Conservation (phyloP, 2,113 vertebrate species). For the Oenanthe oenanthe region DNA sequence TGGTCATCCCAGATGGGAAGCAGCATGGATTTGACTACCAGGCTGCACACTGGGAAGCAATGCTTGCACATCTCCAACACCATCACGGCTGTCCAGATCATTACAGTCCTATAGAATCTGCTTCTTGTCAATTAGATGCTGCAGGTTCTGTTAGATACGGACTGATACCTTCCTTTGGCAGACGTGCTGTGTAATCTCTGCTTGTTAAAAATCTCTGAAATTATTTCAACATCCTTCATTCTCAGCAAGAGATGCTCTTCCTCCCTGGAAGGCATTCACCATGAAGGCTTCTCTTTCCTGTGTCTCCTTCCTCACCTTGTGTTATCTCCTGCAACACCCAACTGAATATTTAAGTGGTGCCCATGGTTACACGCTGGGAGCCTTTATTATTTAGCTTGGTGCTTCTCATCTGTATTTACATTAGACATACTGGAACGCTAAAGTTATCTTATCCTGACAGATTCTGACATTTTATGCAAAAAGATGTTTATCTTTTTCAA, state of each 20-base stretch:
- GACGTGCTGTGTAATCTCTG: neutral
- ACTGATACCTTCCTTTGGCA: neutral
- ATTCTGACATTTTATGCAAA: neutral
- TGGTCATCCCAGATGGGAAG: neutral
- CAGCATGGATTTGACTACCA: neutral
- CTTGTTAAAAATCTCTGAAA: neutral
- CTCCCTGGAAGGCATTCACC: neutral
- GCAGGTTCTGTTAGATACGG: neutral
- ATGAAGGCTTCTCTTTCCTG: neutral
- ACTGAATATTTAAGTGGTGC: neutral
- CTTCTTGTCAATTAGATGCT: neutral
- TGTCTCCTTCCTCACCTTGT: neutral
- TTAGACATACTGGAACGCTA: neutral
- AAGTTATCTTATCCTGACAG: neutral
- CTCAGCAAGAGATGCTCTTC: neutral
- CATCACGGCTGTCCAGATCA: rapidly evolving
- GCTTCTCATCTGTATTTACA: neutral
- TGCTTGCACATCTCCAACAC: neutral
- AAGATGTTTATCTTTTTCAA: neutral
- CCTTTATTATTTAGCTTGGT: neutral
- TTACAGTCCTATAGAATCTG: neutral
- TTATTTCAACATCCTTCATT: neutral
- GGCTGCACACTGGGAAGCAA: neutral
- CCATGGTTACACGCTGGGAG: neutral
- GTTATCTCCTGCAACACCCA: neutral